phyloP scores from a whole-genome alignment of 2,888 invertebrate species.

The Balanococcus diminutus region DNA sequence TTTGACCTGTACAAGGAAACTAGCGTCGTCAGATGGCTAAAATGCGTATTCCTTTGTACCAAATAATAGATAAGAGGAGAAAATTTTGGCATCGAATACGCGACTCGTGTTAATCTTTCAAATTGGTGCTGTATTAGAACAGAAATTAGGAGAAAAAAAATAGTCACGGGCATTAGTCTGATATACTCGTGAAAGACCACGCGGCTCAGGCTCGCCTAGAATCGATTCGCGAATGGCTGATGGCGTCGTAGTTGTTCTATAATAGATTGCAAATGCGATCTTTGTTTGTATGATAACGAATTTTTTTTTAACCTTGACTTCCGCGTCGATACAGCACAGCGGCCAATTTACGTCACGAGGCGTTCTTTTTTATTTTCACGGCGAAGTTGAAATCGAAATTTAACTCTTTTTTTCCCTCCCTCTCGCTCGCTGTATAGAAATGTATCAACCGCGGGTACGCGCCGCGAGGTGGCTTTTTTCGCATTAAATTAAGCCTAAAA shows the following conservation, averaged over 20 bases:
- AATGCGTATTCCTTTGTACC: not conserved
- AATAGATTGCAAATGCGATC: conserved; percentile 11
- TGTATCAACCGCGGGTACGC: not conserved
- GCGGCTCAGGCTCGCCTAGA: not conserved
- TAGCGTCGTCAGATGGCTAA: not conserved
- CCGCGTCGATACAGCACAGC: conserved; percentile 19
- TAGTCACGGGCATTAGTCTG: not conserved
- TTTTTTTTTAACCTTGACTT: conserved; percentile 29
- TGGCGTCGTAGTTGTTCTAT: not conserved
- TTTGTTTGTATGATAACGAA: conserved; percentile 31
- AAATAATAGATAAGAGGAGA: not conserved
- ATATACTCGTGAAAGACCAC: conserved; percentile 6
- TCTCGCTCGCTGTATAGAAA: not conserved
- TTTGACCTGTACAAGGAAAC: not conserved
- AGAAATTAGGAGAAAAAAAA: not conserved
- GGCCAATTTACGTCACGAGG: conserved; percentile 21
- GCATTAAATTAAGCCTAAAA: not conserved
- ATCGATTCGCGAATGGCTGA: not conserved
- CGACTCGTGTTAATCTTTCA: not conserved
- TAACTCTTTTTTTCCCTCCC: not conserved
- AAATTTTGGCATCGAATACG: not conserved
- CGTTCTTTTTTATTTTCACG: not conserved
- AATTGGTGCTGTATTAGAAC: not conserved
- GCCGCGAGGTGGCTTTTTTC: not conserved
- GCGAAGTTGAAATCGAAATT: not conserved